Base-by-base conservation (phyloP, 92 coral and sea anemone species). In the Desmophyllum pertusum region DNA sequence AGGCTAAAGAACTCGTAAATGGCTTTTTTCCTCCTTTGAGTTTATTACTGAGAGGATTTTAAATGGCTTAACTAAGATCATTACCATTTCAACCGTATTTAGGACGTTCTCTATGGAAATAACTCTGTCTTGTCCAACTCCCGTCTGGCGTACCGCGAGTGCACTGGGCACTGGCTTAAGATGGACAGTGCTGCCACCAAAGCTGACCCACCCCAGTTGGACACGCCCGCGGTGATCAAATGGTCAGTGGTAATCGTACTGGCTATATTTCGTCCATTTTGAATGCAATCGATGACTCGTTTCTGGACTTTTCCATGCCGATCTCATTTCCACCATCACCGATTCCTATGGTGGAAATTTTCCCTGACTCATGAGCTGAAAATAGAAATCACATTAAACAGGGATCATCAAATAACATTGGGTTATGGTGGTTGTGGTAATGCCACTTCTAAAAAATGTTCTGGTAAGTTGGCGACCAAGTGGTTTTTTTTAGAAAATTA, bases 251-350 rank as follows among this genome's bases (percentile, higher is more conserved):
- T 27, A 10, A 94, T 94, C 77, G 46, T 69, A 76, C 90, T 91
- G 2, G 96, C 98, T 40, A 96, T 94, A 43, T 75, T 23, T 38
- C 79, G 79, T 41, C 98, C 98, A 65, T 90, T 77, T 19, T 76
- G 70, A 72, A 96, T 93, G 89, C 85, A 86, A 8, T 89, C 83
- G 8, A 48, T 81, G 41, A 94, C 96, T 31, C 11, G 79, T 27
- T 84, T 81, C 55, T 66, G 86, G 27, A 94, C 98, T 75, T 94
- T 94, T 10, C 98, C 98, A 96, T 96, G 6, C 98, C 98, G 40
- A 96, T 89, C 73, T 96, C 98, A 86, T 96, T 96, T 29, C 98
- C 98, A 21, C 98, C 98, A 85, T 96, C 98, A 41, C 98, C 98
- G 42, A 96, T 92, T 25, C 98, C 95, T 51, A 93, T 85, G 3